Evolutionary conservation across 2,888 invertebrate genomes (phyloP), one percentile per base, ranked within the genome.

Genomic region (Desoria tigrina): DNA sequence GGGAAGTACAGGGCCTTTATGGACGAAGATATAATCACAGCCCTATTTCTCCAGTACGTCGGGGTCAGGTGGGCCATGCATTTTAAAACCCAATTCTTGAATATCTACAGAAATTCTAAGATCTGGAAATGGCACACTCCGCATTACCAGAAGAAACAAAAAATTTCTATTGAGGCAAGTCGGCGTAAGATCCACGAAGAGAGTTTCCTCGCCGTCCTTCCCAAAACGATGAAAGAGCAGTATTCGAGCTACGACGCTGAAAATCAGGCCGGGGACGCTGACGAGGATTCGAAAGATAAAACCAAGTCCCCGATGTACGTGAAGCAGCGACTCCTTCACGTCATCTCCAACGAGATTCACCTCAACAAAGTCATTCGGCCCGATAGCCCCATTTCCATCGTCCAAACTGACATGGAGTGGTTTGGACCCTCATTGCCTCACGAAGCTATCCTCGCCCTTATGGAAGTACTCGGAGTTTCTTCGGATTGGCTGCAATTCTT

Each of bases 11-110:
- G 53, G 24, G 65, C 60, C 1, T 59, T 45, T 39, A 28, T 65
- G 42, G 37, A 54, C 23, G 65, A 65, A 42, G 65, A 65, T 55
- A 49, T 60, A n/a, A 26, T 65, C 42, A 65, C 65, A 24, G 45
- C 60, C 4, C 21, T 65, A 37, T 56, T 65, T 37, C 49, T 65
- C 9, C 65, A 60, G 24, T 65, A 28, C 32, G 21, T 65, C 1
- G 65, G 65, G 16, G 42, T 45, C 14, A 24, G 37, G 16, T 65
- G 65, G 65, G 18, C 37, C 16, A 16, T 32, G 1, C 6, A 37
- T n/a, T 45, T 65, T 2, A 60, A 60, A 18, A 3, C 37, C 1
- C n/a, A 18, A n/a, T 54, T 60, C 11, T n/a, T 28, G 16, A 54
- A 18, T 11, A 53, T 65, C 18, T 65, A 60, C 45, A n/a, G n/a